Evolutionary conservation across 2,797 vertebrate species (phyloP).

Genomic region (Anableps anableps): DNA sequence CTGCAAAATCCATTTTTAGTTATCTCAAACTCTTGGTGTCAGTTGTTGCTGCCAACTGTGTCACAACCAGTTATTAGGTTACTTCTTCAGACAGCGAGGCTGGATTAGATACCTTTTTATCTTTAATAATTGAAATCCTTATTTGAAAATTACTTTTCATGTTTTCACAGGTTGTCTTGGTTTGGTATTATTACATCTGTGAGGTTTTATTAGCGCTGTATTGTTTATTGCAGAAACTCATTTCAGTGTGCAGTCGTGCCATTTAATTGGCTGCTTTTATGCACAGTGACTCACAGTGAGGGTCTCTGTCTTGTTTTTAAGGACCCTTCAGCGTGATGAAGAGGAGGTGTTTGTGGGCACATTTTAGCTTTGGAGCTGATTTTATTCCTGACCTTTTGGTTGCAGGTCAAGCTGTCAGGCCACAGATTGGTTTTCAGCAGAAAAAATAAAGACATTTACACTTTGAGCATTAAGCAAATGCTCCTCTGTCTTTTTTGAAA

Average conservation of each 20-base stretch:
- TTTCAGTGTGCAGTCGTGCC: constrained; percentile 18
- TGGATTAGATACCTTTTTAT: not conserved
- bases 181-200: not conserved
- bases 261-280: constrained; percentile 48
- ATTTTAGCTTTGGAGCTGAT: not conserved
- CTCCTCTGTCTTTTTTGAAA: constrained; percentile 24
- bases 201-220: not conserved
- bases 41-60: not conserved
- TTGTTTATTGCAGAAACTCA: constrained; percentile 1
- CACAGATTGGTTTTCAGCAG: not conserved
- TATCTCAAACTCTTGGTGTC: not conserved
- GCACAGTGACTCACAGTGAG: constrained; percentile 31
- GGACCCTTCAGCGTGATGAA: constrained; percentile 30
- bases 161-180: not conserved
- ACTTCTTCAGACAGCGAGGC: not conserved
- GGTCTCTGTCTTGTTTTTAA: constrained; percentile 29
- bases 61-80: not conserved
- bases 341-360: constrained; percentile 23
- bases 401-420: constrained; percentile 28
- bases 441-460: constrained; percentile 14
- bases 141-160: not conserved
- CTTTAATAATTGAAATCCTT: not conserved
- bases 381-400: constrained; percentile 49
- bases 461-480: constrained; percentile 42
- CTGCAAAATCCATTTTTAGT: not conserved